phyloP scores from a whole-genome alignment of 2,113 vertebrate genomes.

The Psophia crepitans region DNA sequence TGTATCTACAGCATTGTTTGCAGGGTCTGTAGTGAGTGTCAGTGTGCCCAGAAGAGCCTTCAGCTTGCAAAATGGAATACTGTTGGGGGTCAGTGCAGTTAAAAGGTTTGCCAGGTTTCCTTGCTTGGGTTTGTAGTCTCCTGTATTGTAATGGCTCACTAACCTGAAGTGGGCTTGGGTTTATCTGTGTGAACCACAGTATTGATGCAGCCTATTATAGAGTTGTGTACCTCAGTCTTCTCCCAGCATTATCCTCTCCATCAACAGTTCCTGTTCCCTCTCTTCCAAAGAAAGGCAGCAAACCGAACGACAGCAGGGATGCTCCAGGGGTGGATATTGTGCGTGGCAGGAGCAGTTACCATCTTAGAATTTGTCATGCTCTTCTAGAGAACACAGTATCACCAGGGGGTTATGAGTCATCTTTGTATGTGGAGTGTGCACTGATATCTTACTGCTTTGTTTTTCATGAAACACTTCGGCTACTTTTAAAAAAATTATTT shows the following conservation, averaged over 20 bases:
- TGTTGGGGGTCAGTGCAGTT: neutral
- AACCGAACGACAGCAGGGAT: neutral
- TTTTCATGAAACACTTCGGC: neutral
- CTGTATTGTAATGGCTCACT: neutral
- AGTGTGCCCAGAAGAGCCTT: neutral
- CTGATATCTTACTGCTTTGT: neutral
- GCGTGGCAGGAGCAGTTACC: neutral
- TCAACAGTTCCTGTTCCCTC: neutral
- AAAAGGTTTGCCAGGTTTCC: neutral
- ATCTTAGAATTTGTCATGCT: neutral
- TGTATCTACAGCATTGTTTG: neutral
- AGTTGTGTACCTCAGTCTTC: neutral
- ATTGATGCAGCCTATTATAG: accelerated
- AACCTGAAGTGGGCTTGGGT: neutral
- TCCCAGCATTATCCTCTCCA: neutral
- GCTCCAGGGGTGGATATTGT: neutral
- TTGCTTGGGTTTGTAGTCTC: neutral
- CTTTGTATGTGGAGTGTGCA: neutral
- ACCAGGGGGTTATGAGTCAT: accelerated
- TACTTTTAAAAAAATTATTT: neutral
- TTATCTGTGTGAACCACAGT: neutral
- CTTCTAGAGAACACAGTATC: neutral
- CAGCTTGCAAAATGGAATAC: neutral
- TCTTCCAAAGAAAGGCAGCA: neutral
- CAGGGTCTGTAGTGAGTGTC: neutral